Percentiles rank a stretch among this genome's conserved stretches.
These are phyloP conservation scores for Chrysomela aeneicollis DNA, from an alignment of 2,888 invertebrate species.

Conservation along the genomic window DNA sequence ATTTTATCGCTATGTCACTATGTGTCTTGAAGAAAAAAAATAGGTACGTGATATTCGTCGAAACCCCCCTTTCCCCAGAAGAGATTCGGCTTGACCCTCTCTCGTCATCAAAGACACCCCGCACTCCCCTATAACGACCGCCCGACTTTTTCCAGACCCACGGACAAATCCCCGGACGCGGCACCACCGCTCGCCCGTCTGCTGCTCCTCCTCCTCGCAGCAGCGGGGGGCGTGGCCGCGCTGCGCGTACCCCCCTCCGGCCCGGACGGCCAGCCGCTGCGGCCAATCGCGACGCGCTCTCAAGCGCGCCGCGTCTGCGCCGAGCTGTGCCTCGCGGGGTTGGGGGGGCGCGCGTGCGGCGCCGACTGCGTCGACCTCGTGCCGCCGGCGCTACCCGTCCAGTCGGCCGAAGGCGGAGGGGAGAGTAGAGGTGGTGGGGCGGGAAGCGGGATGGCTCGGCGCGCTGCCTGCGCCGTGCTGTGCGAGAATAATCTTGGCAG, in stretches of 20 bases:
- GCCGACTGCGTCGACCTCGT: constrained; percentile 63
- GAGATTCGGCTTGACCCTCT: too few species aligned
- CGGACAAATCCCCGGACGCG: too few species aligned
- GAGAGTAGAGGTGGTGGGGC: constrained; percentile 28
- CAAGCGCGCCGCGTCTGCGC: constrained; percentile 59
- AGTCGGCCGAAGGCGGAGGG: constrained; percentile 30
- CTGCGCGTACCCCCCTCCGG: constrained; percentile 45
- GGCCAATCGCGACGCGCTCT: constrained; percentile 55
- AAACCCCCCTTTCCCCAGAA: too few species aligned
- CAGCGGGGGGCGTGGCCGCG: constrained; percentile 48
- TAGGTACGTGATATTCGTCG: too few species aligned
- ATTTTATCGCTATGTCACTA: too few species aligned
- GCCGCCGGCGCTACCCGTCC: constrained; percentile 61
- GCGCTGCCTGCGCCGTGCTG: constrained; percentile 67
- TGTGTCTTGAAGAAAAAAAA: too few species aligned
- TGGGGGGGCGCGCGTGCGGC: constrained; percentile 68
- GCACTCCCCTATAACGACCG: too few species aligned
- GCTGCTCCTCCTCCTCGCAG: constrained; percentile 46
- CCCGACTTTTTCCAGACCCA: too few species aligned
- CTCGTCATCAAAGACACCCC: too few species aligned
- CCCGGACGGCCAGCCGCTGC: constrained; percentile 48
- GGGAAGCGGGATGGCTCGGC: constrained; percentile 58
- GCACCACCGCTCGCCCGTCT: constrained; percentile 55
- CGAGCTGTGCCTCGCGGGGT: constrained; percentile 58
- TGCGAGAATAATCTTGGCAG: constrained; percentile 70